Conservation (phyloP, 1,140 invertebrate species). For the Zaprionus gabonicus region DNA sequence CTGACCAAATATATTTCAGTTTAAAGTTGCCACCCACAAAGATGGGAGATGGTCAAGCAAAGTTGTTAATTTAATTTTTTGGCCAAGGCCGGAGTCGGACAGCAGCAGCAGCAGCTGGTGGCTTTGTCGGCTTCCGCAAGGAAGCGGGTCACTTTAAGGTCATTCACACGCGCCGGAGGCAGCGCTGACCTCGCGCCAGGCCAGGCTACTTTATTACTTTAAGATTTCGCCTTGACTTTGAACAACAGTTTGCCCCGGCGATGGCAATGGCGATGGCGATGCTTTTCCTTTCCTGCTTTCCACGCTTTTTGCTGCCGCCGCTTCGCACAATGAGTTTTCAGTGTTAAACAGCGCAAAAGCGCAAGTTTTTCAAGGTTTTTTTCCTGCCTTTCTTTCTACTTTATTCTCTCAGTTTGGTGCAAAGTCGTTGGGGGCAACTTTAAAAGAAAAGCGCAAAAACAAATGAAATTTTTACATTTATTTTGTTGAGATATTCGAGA, state of each 20-base stretch:
- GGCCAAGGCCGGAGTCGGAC: slow-evolving; percentile 58
- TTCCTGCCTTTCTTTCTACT: slow-evolving; percentile 35
- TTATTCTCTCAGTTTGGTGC: slow-evolving; percentile 53
- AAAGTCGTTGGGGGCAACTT: slow-evolving; percentile 52
- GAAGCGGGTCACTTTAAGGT: slow-evolving; percentile 75
- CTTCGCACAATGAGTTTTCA: slow-evolving; percentile 57
- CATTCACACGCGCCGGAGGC: slow-evolving; percentile 68
- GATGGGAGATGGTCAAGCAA: slow-evolving; percentile 45
- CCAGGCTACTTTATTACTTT: slow-evolving; percentile 80
- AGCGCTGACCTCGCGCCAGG: slow-evolving; percentile 61
- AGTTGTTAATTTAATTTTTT: slow-evolving; percentile 63
- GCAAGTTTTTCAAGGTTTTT: slow-evolving; percentile 64
- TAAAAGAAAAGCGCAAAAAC: slow-evolving; percentile 18
- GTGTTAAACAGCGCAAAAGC: slow-evolving; percentile 64
- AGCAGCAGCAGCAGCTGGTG: slow-evolving; percentile 7
- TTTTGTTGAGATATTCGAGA: not conserved
- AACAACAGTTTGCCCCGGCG: slow-evolving; percentile 69
- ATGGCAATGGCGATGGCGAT: slow-evolving; percentile 29
- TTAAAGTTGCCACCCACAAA: slow-evolving; percentile 35
- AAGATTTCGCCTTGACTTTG: slow-evolving; percentile 82
- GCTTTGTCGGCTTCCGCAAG: slow-evolving; percentile 9
- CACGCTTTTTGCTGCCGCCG: slow-evolving; percentile 35
- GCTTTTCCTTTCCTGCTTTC: slow-evolving; percentile 54
- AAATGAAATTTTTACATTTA: slow-evolving; percentile 3
- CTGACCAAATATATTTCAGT: slow-evolving; percentile 4